A percentile compares a stretch with the other conserved stretches of the same genome.
Evolutionary conservation across 2,797 vertebrate species (phyloP).

Genomic region (Corythornis leucogaster): DNA sequence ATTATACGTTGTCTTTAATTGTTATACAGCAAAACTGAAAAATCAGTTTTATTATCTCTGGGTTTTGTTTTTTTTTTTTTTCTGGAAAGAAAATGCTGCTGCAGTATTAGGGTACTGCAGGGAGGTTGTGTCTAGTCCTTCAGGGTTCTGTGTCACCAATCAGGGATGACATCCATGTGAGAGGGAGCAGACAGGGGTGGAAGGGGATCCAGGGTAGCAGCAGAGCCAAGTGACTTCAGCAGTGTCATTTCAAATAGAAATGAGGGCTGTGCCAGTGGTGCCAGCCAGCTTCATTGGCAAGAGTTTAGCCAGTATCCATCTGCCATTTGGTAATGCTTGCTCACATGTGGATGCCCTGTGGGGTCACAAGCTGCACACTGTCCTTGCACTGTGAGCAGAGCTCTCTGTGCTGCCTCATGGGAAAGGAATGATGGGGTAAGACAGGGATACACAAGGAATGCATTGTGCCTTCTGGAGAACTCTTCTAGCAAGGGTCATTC

Average conservation of each 20-base stretch:
- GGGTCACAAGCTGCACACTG: neutral
- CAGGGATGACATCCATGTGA: neutral
- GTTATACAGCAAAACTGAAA: neutral
- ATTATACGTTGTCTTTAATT: neutral
- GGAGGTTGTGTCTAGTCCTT: neutral
- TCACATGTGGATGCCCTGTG: neutral
- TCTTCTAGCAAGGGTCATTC: too few species aligned
- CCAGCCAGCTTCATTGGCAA: neutral
- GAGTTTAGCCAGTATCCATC: neutral
- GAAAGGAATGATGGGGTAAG: too few species aligned
- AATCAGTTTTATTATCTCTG: neutral
- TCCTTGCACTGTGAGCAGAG: neutral
- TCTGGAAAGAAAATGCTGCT: neutral
- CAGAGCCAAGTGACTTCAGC: neutral
- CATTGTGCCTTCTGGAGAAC: neutral
- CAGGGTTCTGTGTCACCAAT: neutral
- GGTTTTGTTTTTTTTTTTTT: neutral
- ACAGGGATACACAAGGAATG: neutral
- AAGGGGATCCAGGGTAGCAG: neutral
- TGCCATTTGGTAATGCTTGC: neutral
- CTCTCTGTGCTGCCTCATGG: neutral
- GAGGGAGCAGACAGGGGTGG: neutral
- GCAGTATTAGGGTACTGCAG: neutral
- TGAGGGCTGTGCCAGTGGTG: neutral
- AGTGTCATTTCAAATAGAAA: neutral